These are phyloP conservation scores for rat (Rattus norvegicus) DNA, from an alignment of 2,113 vertebrate genomes.

Conservation along the genomic window GRCr8 NC_086030.1:43014001-43014500, in stretches of 20 bases:
- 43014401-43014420: not conserved
- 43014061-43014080: not conserved
- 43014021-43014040: not conserved
- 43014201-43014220: not conserved
- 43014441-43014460: not conserved
- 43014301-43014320: accelerated
- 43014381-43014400: not conserved
- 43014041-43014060: not conserved
- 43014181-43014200: not conserved
- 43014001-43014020: not conserved
- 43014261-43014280: not conserved
- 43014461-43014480: not conserved
- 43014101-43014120: no score
- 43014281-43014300: not conserved
- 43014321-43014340: accelerated
- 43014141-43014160: not conserved
- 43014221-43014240: not conserved
- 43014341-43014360: not conserved
- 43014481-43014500: not conserved
- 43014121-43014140: not conserved
- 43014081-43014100: not conserved
- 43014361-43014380: not conserved
- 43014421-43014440: not conserved
- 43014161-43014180: not conserved
- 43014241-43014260: no score